A percentile compares a stretch with the other conserved stretches of the same genome.
These are phyloP conservation scores for Ochlodes sylvanus DNA, from an alignment of 2,888 invertebrate species.

Conservation along the genomic window DNA sequence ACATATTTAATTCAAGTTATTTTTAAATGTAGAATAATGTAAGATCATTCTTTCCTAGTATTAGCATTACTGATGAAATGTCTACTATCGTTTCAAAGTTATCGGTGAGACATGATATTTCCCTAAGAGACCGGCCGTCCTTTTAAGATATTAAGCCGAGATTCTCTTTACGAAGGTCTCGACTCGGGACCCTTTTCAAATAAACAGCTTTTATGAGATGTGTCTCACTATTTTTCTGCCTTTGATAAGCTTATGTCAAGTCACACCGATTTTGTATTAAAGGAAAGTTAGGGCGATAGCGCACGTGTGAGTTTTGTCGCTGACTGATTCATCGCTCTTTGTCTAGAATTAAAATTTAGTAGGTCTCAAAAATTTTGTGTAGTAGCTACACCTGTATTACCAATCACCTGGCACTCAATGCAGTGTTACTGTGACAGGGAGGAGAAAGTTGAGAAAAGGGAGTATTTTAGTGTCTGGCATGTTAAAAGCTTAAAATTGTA, in stretches of 20 bases:
- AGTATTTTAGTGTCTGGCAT: no score
- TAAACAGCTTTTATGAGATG: conserved; percentile 53
- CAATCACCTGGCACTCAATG: no score
- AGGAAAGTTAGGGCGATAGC: not conserved
- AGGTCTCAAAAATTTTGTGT: no score
- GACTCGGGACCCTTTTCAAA: conserved; percentile 54
- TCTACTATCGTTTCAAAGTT: not conserved
- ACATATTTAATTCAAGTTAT: no score
- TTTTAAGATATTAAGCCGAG: conserved; percentile 57
- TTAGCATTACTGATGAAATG: not conserved
- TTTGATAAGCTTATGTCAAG: conserved; percentile 44
- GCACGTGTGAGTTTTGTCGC: not conserved
- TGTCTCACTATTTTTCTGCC: conserved; percentile 50
- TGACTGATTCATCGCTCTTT: not conserved
- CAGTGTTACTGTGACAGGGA: no score
- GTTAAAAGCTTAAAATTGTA: no score
- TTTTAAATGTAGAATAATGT: no score
- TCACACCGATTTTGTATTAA: conserved; percentile 30
- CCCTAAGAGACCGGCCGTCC: conserved; percentile 44
- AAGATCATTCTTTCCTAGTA: no score
- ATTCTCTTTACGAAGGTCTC: conserved; percentile 48
- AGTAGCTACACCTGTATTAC: no score
- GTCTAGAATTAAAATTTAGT: no score
- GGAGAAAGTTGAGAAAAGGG: no score
- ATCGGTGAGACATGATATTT: not conserved